Evolutionary conservation across 2,888 invertebrate species (phyloP), one percentile per base, ranked within the genome.

Genomic region (Trachelus iudaicus): DNA sequence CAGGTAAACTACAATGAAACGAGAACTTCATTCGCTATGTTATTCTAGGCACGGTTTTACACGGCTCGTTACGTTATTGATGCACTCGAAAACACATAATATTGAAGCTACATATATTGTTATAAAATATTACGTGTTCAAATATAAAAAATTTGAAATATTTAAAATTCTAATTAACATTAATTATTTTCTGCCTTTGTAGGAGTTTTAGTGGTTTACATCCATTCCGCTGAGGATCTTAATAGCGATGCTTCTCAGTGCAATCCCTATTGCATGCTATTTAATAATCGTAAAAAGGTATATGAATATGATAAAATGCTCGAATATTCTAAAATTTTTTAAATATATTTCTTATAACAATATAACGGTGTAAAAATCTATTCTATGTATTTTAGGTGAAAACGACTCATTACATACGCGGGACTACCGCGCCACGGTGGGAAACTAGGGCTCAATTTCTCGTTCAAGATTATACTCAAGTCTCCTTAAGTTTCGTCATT

Each of bases 211-310:
- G 92, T 92, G 81, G 92, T 93, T 23, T 92, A 92, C 83, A 90
- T 93, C 77, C 93, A 93, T 86, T 91, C 92, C 73, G 93, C 93
- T n/a, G 90, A 90, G 74, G 92, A 92, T 83, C 90, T 93, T 31
- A 89, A 90, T 77, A 86, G 87, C 78, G 93, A 93, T 81, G 87
- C 87, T 74, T 88, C 89, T 4, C 90, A 90, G 33, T 93, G 93
- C 30, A 93, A 93, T 87, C 93, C 93, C 2, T 93, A 93, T 83
- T 93, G 93, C 85, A 91, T 93, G 80, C 85, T 93, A n/a, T 93
- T 93, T 88, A 92, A 91, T 85, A 93, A 93, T 84, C 91, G 93
- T 37, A 91, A 92, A 81, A 93, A 93, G 92, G 93, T 93, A 56
- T 23, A 56, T 6, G 23, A 23, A 85, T 84, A 85, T 76, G 4